phyloP scores from a whole-genome alignment of 2,888 invertebrate genomes.

The Atethmia centrago region DNA sequence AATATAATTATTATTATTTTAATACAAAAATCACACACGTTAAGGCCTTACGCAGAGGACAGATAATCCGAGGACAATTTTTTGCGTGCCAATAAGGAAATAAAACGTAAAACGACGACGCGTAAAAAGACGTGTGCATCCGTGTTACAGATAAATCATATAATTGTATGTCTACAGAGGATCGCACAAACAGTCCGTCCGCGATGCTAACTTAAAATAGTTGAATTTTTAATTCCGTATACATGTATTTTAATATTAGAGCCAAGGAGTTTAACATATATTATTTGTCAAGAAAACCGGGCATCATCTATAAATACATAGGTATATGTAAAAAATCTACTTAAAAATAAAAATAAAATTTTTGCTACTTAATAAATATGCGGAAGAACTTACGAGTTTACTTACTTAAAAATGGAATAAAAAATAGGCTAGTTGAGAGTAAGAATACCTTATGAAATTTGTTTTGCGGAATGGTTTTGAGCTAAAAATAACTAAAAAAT shows the following conservation, averaged over 20 bases:
- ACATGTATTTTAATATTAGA: slow-evolving; percentile 3
- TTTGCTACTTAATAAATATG: slow-evolving; percentile 6
- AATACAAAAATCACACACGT: slow-evolving; percentile 9
- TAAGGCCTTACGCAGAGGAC: background rate
- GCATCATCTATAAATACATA: background rate
- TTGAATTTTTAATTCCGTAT: background rate
- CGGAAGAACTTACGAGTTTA: background rate
- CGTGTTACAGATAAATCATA: background rate
- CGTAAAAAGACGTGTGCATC: background rate
- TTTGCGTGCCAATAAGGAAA: background rate
- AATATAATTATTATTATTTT: slow-evolving; percentile 16
- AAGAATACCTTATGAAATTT: background rate
- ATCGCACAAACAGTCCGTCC: background rate
- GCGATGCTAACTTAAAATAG: background rate
- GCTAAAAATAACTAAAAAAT: background rate
- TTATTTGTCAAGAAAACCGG: background rate
- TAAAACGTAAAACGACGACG: background rate
- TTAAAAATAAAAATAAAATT: background rate
- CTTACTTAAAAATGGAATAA: slow-evolving; percentile 19
- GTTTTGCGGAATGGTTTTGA: slow-evolving; percentile 4
- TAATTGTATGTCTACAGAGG: background rate
- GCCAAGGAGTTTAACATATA: background rate
- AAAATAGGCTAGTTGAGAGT: background rate
- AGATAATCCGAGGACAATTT: background rate
- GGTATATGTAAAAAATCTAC: background rate